These are phyloP conservation scores for Oppia nitens DNA, from an alignment of 1,140 invertebrate genomes.

Conservation along the genomic window DNA sequence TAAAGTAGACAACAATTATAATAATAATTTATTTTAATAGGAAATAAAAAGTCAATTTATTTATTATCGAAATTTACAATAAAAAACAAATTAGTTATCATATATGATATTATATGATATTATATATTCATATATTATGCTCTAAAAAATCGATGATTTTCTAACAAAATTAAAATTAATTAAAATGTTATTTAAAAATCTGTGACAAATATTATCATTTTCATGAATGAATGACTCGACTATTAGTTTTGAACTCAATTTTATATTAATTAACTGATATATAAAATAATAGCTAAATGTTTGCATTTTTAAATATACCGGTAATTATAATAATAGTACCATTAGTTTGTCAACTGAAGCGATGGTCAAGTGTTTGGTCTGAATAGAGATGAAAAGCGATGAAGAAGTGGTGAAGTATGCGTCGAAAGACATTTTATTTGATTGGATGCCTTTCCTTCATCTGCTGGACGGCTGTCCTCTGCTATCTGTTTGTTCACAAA, in stretches of 20 bases:
- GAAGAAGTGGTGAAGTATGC: not conserved
- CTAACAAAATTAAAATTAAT: not conserved
- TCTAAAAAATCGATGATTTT: not conserved
- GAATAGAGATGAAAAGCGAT: not conserved
- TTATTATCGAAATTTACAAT: not conserved
- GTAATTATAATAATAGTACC: not conserved
- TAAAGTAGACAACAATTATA: not conserved
- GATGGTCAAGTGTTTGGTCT: not conserved
- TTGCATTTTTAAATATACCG: not conserved
- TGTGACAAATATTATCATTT: not conserved
- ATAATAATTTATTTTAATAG: not conserved
- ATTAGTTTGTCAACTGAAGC: not conserved
- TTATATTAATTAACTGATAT: not conserved
- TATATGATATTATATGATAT: too few relatives aligned
- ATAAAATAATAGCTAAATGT: not conserved
- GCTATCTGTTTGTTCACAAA: constrained; percentile 12
- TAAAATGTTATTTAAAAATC: not conserved
- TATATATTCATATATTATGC: not conserved
- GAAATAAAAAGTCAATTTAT: not conserved
- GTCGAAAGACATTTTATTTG: constrained; percentile 9
- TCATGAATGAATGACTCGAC: not conserved
- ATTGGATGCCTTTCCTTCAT: constrained; percentile 5
- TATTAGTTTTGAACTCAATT: not conserved
- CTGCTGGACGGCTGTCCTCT: constrained; percentile 2
- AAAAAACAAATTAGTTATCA: not conserved